Evolutionary conservation across 2,113 vertebrate genomes (phyloP), one percentile per base, ranked within the genome.

Genomic region (Hyperoodon ampullatus): DNA sequence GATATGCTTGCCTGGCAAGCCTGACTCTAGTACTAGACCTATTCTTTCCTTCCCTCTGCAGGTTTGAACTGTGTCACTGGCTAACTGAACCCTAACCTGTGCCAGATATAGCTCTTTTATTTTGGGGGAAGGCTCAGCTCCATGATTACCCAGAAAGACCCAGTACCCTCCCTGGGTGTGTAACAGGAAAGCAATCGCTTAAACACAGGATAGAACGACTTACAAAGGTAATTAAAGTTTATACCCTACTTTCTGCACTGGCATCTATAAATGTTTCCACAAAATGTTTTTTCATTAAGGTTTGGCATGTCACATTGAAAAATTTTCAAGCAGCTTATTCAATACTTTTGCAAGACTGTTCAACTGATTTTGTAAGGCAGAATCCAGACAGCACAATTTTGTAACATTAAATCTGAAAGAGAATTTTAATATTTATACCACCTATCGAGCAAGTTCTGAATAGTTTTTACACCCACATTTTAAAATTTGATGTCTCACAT

Each of bases 211-310:
- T 53, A 98, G 90, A 94, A 60, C 0, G 0, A 91, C 87, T 93
- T 93, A 92, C 90, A 93, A 95, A 97, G 78, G 78, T 87, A 93
- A 97, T 92, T 93, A 80, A 94, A 89, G 88, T 90, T 75, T 89
- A 92, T 24, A 30, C 9, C 47, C 58, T 23, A n/a, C 91, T 94
- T 94, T 96, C 63, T 94, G 82, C 44, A 39, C 24, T 14, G 28
- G 28, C 82, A 42, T 95, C 96, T 88, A 83, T 35, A 94, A 95
- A 88, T 0, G 2, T 92, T 96, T 75, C 92, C 65, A 82, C 35
- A 86, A 95, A 82, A 75, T 35, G 63, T 33, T 88, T 94, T 88
- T 50, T 82, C 74, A 58, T 95, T 88, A 96, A 94, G 68, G 74
- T 3, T 63, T 89, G 65, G 86, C 24, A 35, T 23, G 8, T 35